A percentile compares a stretch with the other conserved stretches of the same genome.
These are phyloP conservation scores for Plagodis pulveraria DNA, from an alignment of 2,888 invertebrate genomes.

Conservation along the genomic window DNA sequence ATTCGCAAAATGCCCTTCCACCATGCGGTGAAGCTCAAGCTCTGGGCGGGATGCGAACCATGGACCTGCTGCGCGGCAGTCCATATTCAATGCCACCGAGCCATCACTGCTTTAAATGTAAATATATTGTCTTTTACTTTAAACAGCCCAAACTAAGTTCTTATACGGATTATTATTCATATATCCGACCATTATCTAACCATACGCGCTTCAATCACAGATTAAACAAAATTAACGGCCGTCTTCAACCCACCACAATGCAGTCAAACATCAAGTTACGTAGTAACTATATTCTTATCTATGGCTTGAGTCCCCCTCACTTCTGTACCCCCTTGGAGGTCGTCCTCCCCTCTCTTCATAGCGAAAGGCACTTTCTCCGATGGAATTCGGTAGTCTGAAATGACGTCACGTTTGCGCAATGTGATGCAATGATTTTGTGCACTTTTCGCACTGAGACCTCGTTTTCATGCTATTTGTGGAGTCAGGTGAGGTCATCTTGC, in stretches of 20 bases:
- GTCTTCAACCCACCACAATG: not conserved
- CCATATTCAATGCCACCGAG: too few species aligned
- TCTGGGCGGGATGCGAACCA: too few species aligned
- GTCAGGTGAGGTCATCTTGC: constrained; percentile 23
- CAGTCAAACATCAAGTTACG: constrained; percentile 42
- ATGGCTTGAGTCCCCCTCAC: constrained; percentile 26
- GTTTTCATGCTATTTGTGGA: constrained; percentile 34
- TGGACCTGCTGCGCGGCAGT: too few species aligned
- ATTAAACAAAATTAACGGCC: not conserved
- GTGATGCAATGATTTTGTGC: constrained; percentile 68
- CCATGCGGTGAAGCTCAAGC: too few species aligned
- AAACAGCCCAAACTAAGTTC: too few species aligned
- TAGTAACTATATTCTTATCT: too few species aligned
- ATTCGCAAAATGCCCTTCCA: too few species aligned
- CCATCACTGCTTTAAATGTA: too few species aligned
- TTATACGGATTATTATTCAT: too few species aligned
- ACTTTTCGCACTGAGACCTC: constrained; percentile 40
- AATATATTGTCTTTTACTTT: too few species aligned
- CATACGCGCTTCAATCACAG: constrained; percentile 1
- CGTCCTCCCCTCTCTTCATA: constrained; percentile 59
- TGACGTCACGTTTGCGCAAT: constrained; percentile 80
- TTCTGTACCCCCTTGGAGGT: constrained; percentile 54
- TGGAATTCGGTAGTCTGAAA: constrained; percentile 65
- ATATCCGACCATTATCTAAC: not conserved
- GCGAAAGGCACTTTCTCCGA: constrained; percentile 81